Conservation (phyloP, 1,140 invertebrate genomes). For the Tenebrio molitor region DNA sequence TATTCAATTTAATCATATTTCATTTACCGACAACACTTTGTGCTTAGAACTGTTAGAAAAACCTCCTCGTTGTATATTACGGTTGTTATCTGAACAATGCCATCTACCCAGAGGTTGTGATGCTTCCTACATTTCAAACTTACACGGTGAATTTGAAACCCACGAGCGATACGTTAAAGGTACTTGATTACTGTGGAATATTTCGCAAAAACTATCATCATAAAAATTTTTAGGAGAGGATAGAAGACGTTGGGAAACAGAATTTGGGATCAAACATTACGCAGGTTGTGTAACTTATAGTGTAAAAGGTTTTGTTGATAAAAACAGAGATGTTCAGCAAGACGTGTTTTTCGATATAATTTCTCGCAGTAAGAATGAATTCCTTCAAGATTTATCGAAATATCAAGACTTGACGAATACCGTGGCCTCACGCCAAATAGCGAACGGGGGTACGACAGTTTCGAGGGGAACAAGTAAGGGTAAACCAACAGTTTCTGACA, state of each 20-base stretch:
- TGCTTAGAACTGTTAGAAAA: conserved; percentile 93
- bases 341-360: conserved; percentile 96
- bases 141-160: conserved; percentile 90
- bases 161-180: conserved; percentile 92
- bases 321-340: conserved; percentile 95
- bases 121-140: conserved; percentile 89
- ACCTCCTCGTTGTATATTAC: conserved; percentile 89
- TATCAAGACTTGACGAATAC: conserved; percentile 75
- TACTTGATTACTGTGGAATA: conserved; percentile 75
- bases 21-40: conserved; percentile 90
- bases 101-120: conserved; percentile 96
- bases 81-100: conserved; percentile 91
- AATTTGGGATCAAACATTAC: conserved; percentile 95
- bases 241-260: conserved; percentile 89
- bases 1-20: conserved; percentile 90
- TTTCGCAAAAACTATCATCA: conserved; percentile 20
- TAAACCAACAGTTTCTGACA: conserved; percentile 93
- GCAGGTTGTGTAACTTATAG: conserved; percentile 94
- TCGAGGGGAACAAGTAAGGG: conserved; percentile 91
- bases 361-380: conserved; percentile 86
- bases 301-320: conserved; percentile 95
- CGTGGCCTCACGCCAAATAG: conserved; percentile 49
- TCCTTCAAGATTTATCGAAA: conserved; percentile 89
- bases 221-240: conserved; percentile 70
- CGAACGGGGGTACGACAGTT: conserved; percentile 75